Evolutionary conservation across 1,140 invertebrate genomes (phyloP).

Genomic region (Cryptotermes secundus): DNA sequence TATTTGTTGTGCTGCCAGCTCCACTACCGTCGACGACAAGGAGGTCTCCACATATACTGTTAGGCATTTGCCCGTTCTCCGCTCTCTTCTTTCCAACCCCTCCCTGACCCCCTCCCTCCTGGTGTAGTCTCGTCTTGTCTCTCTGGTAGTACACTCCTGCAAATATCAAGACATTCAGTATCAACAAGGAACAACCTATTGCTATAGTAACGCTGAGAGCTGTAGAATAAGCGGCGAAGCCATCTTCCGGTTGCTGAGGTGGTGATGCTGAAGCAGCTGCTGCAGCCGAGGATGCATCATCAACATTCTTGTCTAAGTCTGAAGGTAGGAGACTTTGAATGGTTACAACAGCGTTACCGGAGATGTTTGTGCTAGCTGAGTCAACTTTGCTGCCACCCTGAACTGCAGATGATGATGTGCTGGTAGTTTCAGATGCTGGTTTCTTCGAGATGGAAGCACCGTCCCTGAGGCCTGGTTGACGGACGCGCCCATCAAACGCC

Average conservation of each 20-base stretch:
- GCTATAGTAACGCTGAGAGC: slow-evolving; percentile 89
- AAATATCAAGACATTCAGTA: slow-evolving; percentile 90
- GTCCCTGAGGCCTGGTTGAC: slow-evolving; percentile 44
- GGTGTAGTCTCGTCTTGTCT: slow-evolving; percentile 70
- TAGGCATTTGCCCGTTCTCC: slow-evolving; percentile 81
- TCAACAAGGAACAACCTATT: slow-evolving; percentile 87
- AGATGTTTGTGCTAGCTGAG: slow-evolving; percentile 42
- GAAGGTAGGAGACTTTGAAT: slow-evolving; percentile 39
- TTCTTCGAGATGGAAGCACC: slow-evolving; percentile 46
- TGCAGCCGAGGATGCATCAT: slow-evolving; percentile 33
- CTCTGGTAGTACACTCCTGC: slow-evolving; percentile 92
- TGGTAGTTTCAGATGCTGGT: slow-evolving; percentile 35
- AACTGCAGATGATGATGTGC: not conserved
- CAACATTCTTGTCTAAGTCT: slow-evolving; percentile 38
- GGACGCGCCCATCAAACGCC: slow-evolving; percentile 43
- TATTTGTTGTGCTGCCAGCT: slow-evolving; percentile 3
- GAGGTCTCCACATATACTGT: slow-evolving; percentile 77
- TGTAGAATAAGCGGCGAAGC: slow-evolving; percentile 83
- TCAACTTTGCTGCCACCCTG: not conserved
- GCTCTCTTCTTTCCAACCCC: slow-evolving; percentile 66
- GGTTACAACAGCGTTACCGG: slow-evolving; percentile 35
- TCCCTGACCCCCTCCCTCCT: slow-evolving; percentile 48
- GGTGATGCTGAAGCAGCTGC: slow-evolving; percentile 40
- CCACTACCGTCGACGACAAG: slow-evolving; percentile 63
- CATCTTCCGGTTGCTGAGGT: slow-evolving; percentile 68